A percentile compares a stretch with the other conserved stretches of the same genome.
Evolutionary conservation across 1,140 invertebrate species (phyloP).

Genomic region (Drosophila santomea): DNA sequence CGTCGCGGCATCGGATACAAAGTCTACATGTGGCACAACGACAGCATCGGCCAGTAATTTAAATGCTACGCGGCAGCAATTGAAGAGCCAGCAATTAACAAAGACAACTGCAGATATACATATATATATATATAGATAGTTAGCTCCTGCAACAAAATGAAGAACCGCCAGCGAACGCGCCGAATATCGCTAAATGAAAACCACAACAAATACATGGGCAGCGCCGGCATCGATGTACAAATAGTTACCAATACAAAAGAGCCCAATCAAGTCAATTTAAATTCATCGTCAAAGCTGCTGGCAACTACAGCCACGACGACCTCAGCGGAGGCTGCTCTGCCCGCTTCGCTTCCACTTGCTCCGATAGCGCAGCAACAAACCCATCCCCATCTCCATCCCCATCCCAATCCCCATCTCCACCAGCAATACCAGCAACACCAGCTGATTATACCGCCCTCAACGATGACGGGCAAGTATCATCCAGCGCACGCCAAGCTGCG

Average conservation of each 20-base stretch:
- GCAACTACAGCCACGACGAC: slow-evolving; percentile 42
- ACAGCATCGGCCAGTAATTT: slow-evolving; percentile 65
- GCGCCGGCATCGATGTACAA: slow-evolving; percentile 66
- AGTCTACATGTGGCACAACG: slow-evolving; percentile 53
- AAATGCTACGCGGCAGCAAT: slow-evolving; percentile 66
- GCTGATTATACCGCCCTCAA: slow-evolving; percentile 52
- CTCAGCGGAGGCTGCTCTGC: slow-evolving; percentile 54
- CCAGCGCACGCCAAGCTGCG: slow-evolving; percentile 40
- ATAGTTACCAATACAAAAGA: slow-evolving; percentile 81
- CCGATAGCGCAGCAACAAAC: slow-evolving; percentile 26
- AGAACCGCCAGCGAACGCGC: slow-evolving; percentile 54
- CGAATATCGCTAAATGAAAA: slow-evolving; percentile 72
- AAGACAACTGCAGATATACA: slow-evolving; percentile 31
- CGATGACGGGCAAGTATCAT: slow-evolving; percentile 20
- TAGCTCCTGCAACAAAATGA: slow-evolving; percentile 61
- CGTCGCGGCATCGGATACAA: slow-evolving; percentile 42
- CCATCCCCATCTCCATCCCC: too few species aligned
- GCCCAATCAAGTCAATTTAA: slow-evolving; percentile 83
- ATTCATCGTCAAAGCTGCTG: slow-evolving; percentile 69
- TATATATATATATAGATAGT: slow-evolving; percentile 5
- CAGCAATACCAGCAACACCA: slow-evolving; percentile 23
- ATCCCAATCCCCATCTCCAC: slow-evolving; percentile 1
- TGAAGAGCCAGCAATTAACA: slow-evolving; percentile 68
- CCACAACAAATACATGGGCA: slow-evolving; percentile 59
- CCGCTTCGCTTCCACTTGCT: slow-evolving; percentile 18